Evolutionary conservation across 2,888 invertebrate genomes (phyloP).

Genomic region (Tiliacea aurago): DNA sequence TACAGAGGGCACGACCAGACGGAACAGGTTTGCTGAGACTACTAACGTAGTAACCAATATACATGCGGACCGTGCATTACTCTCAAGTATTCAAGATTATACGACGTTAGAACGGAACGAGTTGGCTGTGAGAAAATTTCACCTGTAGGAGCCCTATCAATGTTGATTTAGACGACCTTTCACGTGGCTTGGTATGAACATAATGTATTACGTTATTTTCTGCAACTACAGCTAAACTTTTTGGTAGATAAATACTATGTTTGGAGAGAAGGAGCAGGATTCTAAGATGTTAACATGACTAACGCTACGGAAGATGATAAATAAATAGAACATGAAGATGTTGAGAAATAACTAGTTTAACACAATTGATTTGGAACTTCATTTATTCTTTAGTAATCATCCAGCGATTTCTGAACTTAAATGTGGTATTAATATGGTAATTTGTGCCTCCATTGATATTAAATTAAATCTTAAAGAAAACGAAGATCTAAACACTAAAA

Average conservation of each 20-base stretch:
- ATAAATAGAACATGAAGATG: background rate
- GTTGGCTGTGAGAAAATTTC: conserved; percentile 88
- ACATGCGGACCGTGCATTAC: conserved; percentile 83
- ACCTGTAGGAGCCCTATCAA: conserved; percentile 80
- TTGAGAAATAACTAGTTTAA: background rate
- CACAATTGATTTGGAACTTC: background rate
- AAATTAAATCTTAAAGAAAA: conserved; percentile 13
- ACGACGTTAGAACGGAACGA: conserved; percentile 75
- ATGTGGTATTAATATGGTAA: background rate
- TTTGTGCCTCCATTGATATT: conserved; percentile 10
- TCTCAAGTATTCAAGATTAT: conserved; percentile 79
- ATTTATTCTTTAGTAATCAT: background rate
- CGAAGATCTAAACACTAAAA: conserved; percentile 20
- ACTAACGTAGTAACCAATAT: conserved; percentile 89
- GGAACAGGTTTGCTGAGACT: conserved; percentile 87
- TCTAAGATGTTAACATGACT: background rate
- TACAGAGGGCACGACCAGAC: conserved; percentile 86
- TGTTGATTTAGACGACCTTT: conserved; percentile 70
- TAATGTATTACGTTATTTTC: conserved; percentile 66
- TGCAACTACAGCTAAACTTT: conserved; percentile 6
- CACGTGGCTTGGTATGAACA: conserved; percentile 60
- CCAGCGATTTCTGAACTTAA: background rate
- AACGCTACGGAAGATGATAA: background rate
- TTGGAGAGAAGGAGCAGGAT: background rate
- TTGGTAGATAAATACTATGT: background rate